These are phyloP conservation scores for Passer domesticus DNA, from an alignment of 2,113 vertebrate genomes.

Conservation along the genomic window DNA sequence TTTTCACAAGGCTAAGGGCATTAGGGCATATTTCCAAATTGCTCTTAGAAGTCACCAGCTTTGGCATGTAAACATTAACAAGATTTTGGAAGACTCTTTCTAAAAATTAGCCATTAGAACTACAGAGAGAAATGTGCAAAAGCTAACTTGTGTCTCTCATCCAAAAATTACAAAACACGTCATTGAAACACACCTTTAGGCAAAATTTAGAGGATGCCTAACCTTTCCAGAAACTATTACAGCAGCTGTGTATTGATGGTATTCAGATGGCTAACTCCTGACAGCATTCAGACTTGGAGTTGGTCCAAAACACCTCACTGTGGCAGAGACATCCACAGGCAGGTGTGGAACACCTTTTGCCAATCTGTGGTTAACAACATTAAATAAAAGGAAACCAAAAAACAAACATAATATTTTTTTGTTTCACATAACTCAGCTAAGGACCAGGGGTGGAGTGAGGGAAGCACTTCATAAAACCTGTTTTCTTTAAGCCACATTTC, in stretches of 20 bases:
- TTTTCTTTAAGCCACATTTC: constrained; percentile 21
- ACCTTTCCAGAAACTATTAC: constrained; percentile 42
- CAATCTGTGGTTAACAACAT: constrained; percentile 10
- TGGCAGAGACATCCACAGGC: not conserved
- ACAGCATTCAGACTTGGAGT: not conserved
- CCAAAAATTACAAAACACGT: constrained; percentile 42
- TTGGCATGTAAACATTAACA: not conserved
- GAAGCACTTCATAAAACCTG: not conserved
- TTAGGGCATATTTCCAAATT: not conserved
- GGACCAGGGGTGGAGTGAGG: not conserved
- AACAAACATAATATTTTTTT: not conserved
- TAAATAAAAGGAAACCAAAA: constrained; percentile 42
- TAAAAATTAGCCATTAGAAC: not conserved
- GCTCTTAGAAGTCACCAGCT: not conserved
- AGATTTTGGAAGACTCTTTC: not conserved
- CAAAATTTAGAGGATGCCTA: constrained; percentile 2
- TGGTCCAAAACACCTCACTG: not conserved
- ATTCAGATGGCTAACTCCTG: constrained; percentile 15
- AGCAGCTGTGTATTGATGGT: not conserved
- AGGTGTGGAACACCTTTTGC: not conserved
- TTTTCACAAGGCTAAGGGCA: not conserved
- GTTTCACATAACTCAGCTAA: not conserved
- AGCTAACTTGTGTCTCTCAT: not conserved
- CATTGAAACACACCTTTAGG: constrained; percentile 22
- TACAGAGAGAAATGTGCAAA: not conserved